Conservation (phyloP, 2,888 invertebrate species). For the Scaptomyza tumidula region DNA sequence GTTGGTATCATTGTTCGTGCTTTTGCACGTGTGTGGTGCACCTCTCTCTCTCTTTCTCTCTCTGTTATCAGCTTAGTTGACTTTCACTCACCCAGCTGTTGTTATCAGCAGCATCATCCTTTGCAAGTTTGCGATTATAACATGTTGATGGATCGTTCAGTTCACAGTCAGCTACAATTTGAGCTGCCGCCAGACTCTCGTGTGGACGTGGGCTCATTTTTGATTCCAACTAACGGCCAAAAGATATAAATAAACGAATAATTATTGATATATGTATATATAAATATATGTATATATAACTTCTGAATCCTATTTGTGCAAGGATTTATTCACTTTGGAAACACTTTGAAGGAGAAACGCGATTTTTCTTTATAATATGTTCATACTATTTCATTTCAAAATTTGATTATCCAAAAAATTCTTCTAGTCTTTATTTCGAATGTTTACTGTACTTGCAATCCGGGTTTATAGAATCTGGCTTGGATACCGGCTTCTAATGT, state of each 20-base stretch:
- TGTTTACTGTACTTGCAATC: background rate
- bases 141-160: conserved; percentile 39
- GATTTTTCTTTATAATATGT: no score
- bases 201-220: conserved; percentile 65
- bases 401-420: no score
- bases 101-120: conserved; percentile 41
- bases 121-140: conserved; percentile 43
- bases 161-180: conserved; percentile 50
- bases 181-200: conserved; percentile 39
- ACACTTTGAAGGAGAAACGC: no score
- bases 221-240: conserved; percentile 5
- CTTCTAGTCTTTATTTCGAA: background rate
- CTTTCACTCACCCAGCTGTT: conserved; percentile 53
- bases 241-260: background rate
- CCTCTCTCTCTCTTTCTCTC: background rate
- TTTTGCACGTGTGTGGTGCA: no score
- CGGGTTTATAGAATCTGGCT: background rate
- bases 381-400: no score
- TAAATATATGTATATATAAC: no score
- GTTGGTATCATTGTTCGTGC: no score
- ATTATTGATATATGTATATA: background rate
- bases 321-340: no score
- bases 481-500: background rate
- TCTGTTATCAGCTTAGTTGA: conserved; percentile 26
- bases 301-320: no score